phyloP scores from a whole-genome alignment of 1,140 invertebrate species.

The Kradibia gibbosae region DNA sequence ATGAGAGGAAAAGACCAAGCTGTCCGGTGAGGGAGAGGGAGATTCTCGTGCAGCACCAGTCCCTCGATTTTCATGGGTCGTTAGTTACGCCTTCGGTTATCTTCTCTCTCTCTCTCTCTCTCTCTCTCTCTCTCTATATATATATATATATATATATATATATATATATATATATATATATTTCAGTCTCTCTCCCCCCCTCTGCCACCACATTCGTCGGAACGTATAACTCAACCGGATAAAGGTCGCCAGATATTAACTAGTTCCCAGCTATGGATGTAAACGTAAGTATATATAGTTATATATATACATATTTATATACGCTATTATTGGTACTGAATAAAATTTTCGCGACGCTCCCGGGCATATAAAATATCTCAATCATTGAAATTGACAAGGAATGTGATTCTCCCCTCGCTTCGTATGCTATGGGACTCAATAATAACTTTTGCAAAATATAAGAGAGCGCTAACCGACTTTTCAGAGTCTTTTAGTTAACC shows the following conservation, averaged over 20 bases:
- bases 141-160: too few relatives aligned
- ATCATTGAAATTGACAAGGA: not conserved
- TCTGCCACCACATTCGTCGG: not conserved
- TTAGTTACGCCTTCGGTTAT: constrained; percentile 40
- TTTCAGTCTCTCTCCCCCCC: not conserved
- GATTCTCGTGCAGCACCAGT: not conserved
- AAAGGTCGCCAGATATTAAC: constrained; percentile 26
- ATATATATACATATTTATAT: too few relatives aligned
- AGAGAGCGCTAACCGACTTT: too few relatives aligned
- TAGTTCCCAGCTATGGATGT: not conserved
- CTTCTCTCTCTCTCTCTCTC: not conserved
- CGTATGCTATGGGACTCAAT: constrained; percentile 28
- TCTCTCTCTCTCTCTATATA: too few relatives aligned
- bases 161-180: too few relatives aligned
- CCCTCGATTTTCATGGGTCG: constrained; percentile 45
- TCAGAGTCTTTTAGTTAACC: too few relatives aligned
- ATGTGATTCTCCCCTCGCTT: constrained; percentile 8
- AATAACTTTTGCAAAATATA: too few relatives aligned
- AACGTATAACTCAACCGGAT: constrained; percentile 9
- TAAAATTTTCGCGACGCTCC: constrained; percentile 35
- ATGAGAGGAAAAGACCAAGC: not conserved
- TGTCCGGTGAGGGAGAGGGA: not conserved
- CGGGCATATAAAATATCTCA: not conserved
- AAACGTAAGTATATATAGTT: too few relatives aligned
- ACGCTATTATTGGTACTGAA: constrained; percentile 19